Base-by-base conservation (phyloP, 2,797 vertebrate genomes). In the Taenioides sp. region DNA sequence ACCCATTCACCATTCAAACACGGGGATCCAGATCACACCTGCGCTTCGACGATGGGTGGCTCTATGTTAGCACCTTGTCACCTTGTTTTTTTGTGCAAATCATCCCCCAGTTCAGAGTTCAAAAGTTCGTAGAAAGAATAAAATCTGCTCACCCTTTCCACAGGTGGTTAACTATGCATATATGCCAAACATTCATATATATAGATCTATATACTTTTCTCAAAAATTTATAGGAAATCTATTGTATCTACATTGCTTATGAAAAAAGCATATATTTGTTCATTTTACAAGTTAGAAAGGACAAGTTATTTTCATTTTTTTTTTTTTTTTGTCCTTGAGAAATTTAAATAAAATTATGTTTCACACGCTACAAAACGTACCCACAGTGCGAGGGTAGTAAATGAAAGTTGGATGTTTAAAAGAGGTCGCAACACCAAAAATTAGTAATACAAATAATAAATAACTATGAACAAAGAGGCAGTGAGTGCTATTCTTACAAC, bases 111-210 rank as follows among this genome's bases (percentile, higher is more conserved):
- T 89, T 93, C 89, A 90, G 88, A 90, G 90, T 92, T 94, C 84
- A 86, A 90, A 89, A 92, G 91, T 90, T 92, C 90, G 91, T 95
- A 94, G 88, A 94, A 94, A 95, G 92, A 94, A 94, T 94, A 94
- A 93, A 94, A 94, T 93, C 90, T 92, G 88, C 86, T 93, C 92
- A 94, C 93, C 93, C 91, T 57, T 93, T 90, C 79, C 82, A 91
- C 90, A 93, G 93, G 94, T 94, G 93, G 86, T 92, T 93, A 92
- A 94, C 92, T 95, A 94, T 94, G 93, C 93, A 94, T 95, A 94
- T 94, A 94, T 94, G 93, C 93, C 94, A 95, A 94, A 94, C 94
- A 94, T 94, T 94, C 94, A 94, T 94, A 94, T 94, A 94, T 94
- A 94, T 89, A 88, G 89, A 93, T 94, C 88, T 94, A 92, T 94